Evolutionary conservation across 2,113 vertebrate species (phyloP).

Genomic region (Chamaetylas fuelleborni): DNA sequence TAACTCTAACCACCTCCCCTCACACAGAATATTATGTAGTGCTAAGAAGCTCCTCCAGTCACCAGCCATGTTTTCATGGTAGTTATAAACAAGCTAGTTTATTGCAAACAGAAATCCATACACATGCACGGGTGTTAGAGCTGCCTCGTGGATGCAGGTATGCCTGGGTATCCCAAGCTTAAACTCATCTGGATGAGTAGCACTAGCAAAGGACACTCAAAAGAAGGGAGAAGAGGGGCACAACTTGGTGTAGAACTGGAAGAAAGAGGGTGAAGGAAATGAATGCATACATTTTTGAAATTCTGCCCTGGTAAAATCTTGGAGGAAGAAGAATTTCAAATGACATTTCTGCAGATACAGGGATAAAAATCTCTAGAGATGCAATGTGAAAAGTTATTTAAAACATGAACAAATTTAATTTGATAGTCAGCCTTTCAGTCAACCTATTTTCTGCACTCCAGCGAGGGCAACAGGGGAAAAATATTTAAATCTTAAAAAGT

Average conservation of each 20-base stretch:
- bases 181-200: neutral
- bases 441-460: constrained; percentile 20
- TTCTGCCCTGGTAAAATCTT: neutral
- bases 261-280: neutral
- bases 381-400: constrained; percentile 48
- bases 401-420: constrained; percentile 38
- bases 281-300: neutral
- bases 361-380: constrained; percentile 22
- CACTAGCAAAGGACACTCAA: neutral
- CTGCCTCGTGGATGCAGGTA: neutral
- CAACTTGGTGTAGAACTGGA: neutral
- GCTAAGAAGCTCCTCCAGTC: constrained; percentile 36
- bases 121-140: neutral
- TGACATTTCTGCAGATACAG: constrained; percentile 34
- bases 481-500: neutral
- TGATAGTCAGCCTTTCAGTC: constrained; percentile 32
- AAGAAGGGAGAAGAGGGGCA: neutral
- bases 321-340: constrained; percentile 9
- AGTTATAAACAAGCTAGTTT: neutral
- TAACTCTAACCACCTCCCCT: constrained; percentile 35
- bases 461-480: neutral
- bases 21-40: constrained; percentile 48
- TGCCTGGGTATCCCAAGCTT: neutral
- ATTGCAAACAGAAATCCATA: neutral
- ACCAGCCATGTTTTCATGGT: neutral